These are phyloP conservation scores for Cetoscarus ocellatus DNA, from an alignment of 2,797 vertebrate species.

Conservation along the genomic window DNA sequence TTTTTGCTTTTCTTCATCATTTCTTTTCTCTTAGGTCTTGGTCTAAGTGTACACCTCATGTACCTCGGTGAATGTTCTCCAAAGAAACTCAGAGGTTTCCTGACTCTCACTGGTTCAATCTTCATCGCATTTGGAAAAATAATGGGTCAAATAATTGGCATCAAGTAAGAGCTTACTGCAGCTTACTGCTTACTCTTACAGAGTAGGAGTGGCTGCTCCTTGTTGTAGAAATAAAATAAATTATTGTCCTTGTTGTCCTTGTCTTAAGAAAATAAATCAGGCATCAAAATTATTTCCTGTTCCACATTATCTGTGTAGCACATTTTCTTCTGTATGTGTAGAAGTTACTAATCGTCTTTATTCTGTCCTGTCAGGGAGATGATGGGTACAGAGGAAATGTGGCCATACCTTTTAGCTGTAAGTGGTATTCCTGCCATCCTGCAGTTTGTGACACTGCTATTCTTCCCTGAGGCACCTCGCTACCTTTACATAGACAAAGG, in stretches of 20 bases:
- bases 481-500: slow-evolving; percentile 86
- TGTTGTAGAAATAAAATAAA: too few species aligned
- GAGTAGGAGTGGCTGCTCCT: too few species aligned
- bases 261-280: not conserved
- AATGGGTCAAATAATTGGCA: slow-evolving; percentile 80
- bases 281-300: not conserved
- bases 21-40: slow-evolving; percentile 74
- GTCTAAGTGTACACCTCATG: slow-evolving; percentile 82
- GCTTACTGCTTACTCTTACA: too few species aligned
- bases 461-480: slow-evolving; percentile 87
- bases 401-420: slow-evolving; percentile 81
- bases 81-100: slow-evolving; percentile 77
- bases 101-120: slow-evolving; percentile 78
- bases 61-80: slow-evolving; percentile 85
- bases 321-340: not conserved
- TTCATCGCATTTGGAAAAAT: slow-evolving; percentile 78
- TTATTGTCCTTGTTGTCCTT: not conserved
- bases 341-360: not conserved
- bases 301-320: too few species aligned
- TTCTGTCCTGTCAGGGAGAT: slow-evolving; percentile 73
- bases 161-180: slow-evolving; percentile 66
- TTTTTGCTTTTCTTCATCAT: not conserved
- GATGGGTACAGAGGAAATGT: slow-evolving; percentile 83
- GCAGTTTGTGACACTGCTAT: slow-evolving; percentile 79
- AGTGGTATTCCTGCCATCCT: slow-evolving; percentile 78